Evolutionary conservation across 1,140 invertebrate species (phyloP).

Genomic region (Aethina tumida): DNA sequence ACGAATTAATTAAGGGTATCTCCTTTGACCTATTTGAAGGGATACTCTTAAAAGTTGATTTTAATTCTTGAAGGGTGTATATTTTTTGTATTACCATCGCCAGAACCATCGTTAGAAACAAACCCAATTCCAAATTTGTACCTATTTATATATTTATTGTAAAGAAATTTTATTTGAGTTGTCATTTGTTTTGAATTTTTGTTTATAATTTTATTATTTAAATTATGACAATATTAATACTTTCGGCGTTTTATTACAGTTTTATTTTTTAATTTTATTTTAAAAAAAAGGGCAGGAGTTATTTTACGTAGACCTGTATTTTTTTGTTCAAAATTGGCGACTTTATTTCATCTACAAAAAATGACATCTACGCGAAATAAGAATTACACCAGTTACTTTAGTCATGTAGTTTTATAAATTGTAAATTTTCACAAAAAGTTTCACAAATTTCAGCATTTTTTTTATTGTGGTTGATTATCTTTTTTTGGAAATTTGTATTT

Average conservation of each 20-base stretch:
- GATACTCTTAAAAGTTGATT: no score
- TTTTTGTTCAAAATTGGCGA: no score
- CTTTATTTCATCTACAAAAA: slow-evolving; percentile 14
- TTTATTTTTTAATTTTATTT: slow-evolving; percentile 18
- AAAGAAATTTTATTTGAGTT: slow-evolving; percentile 20
- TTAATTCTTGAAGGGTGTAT: no score
- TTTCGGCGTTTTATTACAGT: slow-evolving; percentile 25
- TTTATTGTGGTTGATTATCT: neutral
- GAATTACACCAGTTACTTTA: slow-evolving; percentile 17
- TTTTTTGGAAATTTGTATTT: neutral
- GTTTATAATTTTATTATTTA: slow-evolving; percentile 21
- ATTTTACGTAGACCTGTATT: slow-evolving; percentile 21
- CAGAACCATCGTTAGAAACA: slow-evolving; percentile 22
- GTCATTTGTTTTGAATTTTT: slow-evolving; percentile 19
- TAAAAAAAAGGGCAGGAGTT: slow-evolving; percentile 16
- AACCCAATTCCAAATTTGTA: slow-evolving; percentile 23
- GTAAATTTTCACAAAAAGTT: slow-evolving; percentile 10
- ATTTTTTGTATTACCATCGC: no score
- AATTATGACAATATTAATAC: slow-evolving; percentile 28
- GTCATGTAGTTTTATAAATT: slow-evolving; percentile 11
- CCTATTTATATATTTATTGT: slow-evolving; percentile 25
- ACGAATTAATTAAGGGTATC: no score
- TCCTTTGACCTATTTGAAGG: no score
- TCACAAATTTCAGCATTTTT: slow-evolving; percentile 8
- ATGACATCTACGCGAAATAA: slow-evolving; percentile 24